These are phyloP conservation scores for Palaemon carinicauda DNA, from an alignment of 1,140 invertebrate species.

Conservation along the genomic window DNA sequence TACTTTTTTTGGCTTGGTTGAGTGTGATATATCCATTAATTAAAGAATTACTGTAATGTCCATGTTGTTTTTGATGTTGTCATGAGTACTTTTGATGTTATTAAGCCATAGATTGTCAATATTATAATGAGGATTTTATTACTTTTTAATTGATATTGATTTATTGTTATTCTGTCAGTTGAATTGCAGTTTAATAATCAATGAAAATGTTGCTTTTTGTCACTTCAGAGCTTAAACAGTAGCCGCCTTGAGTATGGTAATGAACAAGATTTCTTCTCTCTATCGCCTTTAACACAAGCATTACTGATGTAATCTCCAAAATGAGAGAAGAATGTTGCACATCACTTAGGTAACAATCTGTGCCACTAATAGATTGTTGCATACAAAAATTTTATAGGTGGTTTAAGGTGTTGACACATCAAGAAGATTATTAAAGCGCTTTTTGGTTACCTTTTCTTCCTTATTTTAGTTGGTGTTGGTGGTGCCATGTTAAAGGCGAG, in stretches of 20 bases:
- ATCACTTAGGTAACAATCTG: conserved; percentile 41
- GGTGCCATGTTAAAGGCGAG: conserved; percentile 60
- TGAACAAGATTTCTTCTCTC: conserved; percentile 55
- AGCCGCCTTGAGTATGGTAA: conserved; percentile 52
- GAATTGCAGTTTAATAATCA: conserved; percentile 53
- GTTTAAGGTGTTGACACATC: conserved; percentile 32
- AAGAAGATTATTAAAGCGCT: conserved; percentile 46
- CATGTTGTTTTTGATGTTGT: conserved; percentile 54
- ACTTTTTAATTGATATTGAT: conserved; percentile 56
- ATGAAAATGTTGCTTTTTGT: conserved; percentile 56
- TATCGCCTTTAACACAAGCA: conserved; percentile 53
- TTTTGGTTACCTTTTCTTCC: conserved; percentile 51
- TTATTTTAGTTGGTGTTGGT: conserved; percentile 60
- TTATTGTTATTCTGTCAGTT: conserved; percentile 52
- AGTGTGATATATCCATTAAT: conserved; percentile 56
- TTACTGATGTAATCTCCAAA: conserved; percentile 44
- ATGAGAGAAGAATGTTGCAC: conserved; percentile 53
- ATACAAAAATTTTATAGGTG: conserved; percentile 22
- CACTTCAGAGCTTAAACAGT: conserved; percentile 54
- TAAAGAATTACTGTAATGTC: conserved; percentile 52
- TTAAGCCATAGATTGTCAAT: conserved; percentile 56
- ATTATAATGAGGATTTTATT: conserved; percentile 53
- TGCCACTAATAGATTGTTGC: conserved; percentile 40
- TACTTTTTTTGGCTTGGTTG: conserved; percentile 44
- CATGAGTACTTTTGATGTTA: conserved; percentile 55